Base-by-base conservation (phyloP, 2,797 vertebrate species). In the Macropodus opercularis region DNA sequence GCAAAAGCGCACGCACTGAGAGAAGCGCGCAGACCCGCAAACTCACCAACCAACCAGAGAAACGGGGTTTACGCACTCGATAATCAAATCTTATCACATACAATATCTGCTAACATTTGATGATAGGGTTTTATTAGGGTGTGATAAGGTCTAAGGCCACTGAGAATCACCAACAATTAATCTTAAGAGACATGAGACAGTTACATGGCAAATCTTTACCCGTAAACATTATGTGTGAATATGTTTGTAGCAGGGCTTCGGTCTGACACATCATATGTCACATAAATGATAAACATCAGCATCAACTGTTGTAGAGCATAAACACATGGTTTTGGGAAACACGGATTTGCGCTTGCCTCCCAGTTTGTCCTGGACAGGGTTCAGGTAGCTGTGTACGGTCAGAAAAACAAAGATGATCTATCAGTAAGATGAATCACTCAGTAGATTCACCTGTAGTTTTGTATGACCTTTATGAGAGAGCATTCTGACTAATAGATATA, bases 301-400 rank as follows among this genome's bases (percentile, higher is more conserved):
- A 9, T 3, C n/a, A 21, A 46, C 38, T 31, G n/a, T 8, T 44
- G 14, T 49, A 46, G 34, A 47, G 13, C 9, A 15, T 23, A 38
- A 34, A 68, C 21, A 48, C 53, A 55, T 40, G 41, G 56, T 26
- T 48, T 70, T 59, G 17, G 21, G 24, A 62, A 63, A 66, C 65
- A 69, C 26, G 54, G 47, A 69, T 70, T 53, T 42, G 9, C 39
- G 72, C 35, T 55, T 34, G 63, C 70, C 66, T 79, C 64, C 58
- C 72, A 83, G 57, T 75, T 81, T 78, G 69, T 85, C 76, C 76
- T 77, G 54, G 66, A n/a, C 63, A 34, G 65, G 69, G 69, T 84
- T 81, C 73, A 83, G 38, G 68, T 72, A 47, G 70, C 64, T 55
- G 56, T 69, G 62, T 78, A 73, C 58, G 56, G 63, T 75, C 71